phyloP scores from a whole-genome alignment of 2,888 invertebrate species.

The Catocala sponsa region DNA sequence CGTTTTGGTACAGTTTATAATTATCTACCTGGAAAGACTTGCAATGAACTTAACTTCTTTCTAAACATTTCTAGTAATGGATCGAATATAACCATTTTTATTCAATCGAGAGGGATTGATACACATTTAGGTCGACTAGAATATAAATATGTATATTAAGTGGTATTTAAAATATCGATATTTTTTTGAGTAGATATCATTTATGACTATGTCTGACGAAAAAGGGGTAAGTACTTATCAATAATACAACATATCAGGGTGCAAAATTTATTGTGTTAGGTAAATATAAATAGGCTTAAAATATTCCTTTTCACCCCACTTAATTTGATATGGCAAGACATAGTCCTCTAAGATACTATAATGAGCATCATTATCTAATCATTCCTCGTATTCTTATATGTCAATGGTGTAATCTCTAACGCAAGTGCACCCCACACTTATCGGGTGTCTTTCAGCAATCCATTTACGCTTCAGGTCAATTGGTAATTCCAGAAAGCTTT shows the following conservation, averaged over 20 bases:
- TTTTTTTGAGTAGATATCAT: too few relatives aligned
- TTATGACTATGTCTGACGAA: too few relatives aligned
- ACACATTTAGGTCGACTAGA: too few relatives aligned
- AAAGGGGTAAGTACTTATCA: background rate
- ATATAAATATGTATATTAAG: too few relatives aligned
- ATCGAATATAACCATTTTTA: too few relatives aligned
- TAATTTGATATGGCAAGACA: conserved; percentile 35
- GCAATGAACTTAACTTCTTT: too few relatives aligned
- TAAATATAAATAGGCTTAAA: conserved; percentile 9
- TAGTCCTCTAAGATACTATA: conserved; percentile 15
- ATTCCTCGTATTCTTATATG: conserved; percentile 15
- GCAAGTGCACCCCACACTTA: conserved; percentile 74
- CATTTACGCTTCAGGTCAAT: conserved; percentile 61
- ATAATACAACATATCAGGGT: conserved; percentile 9
- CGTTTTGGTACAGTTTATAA: too few relatives aligned
- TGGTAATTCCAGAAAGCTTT: conserved; percentile 56
- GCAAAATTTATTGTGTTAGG: conserved; percentile 27
- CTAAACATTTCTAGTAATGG: too few relatives aligned
- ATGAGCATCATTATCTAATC: conserved; percentile 11
- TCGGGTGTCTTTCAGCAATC: conserved; percentile 60
- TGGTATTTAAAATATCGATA: too few relatives aligned
- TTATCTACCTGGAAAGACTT: too few relatives aligned
- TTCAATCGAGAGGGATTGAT: too few relatives aligned
- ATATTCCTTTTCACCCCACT: conserved; percentile 4
- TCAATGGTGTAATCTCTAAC: conserved; percentile 53